phyloP scores from a whole-genome alignment of 2,797 vertebrate genomes.

The Agapornis canus region DNA sequence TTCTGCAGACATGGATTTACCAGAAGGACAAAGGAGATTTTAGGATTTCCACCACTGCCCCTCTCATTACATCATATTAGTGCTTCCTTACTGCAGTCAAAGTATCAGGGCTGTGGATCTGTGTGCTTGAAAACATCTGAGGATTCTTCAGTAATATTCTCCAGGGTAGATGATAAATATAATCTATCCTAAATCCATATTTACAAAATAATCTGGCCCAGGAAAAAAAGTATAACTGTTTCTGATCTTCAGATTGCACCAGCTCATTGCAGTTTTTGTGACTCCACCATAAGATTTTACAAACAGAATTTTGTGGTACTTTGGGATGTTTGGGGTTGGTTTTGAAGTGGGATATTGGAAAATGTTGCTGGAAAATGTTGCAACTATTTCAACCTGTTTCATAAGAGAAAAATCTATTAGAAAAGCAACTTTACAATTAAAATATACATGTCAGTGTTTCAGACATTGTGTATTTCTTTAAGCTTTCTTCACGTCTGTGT shows the following conservation, averaged over 20 bases:
- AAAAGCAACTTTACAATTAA: slow-evolving; percentile 45
- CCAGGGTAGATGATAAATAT: not conserved
- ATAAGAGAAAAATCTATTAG: not conserved
- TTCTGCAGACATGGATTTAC: not conserved
- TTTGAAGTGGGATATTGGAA: not conserved
- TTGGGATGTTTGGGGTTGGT: not conserved
- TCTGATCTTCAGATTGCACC: not conserved
- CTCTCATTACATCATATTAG: not conserved
- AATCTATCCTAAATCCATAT: not conserved
- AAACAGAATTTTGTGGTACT: not conserved
- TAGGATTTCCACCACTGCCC: not conserved
- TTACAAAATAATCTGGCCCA: not conserved
- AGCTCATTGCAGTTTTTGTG: not conserved
- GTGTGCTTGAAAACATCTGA: not conserved
- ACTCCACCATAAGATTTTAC: not conserved
- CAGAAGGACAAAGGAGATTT: not conserved
- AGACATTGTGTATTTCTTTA: slow-evolving; percentile 49
- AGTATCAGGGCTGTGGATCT: not conserved
- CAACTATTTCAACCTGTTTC: not conserved
- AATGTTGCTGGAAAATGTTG: not conserved
- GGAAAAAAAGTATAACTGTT: not conserved
- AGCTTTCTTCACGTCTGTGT: slow-evolving; percentile 30
- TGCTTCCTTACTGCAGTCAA: not conserved
- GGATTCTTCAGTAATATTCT: not conserved
- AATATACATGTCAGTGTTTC: slow-evolving; percentile 39